Percentiles rank a stretch among this genome's conserved stretches.
phyloP scores from a whole-genome alignment of 2,797 vertebrate species.

The Dendrocincla tyrannina region DNA sequence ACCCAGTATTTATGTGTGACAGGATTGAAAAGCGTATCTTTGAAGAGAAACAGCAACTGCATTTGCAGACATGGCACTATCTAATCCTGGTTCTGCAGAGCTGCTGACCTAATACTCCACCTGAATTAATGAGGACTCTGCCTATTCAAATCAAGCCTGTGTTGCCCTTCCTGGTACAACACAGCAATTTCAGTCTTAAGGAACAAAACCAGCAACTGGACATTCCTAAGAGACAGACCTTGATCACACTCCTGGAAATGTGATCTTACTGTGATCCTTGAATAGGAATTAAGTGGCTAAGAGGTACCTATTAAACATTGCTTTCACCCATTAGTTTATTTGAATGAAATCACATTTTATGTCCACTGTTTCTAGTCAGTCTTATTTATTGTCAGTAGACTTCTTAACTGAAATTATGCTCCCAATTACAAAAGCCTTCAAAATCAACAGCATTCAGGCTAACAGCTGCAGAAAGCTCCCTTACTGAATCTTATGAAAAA shows the following conservation, averaged over 20 bases:
- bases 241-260: neutral
- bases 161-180: neutral
- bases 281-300: neutral
- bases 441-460: neutral
- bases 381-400: neutral
- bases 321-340: neutral
- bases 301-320: neutral
- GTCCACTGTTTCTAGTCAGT: neutral
- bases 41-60: constrained; percentile 1
- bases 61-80: neutral
- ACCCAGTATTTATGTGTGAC: neutral
- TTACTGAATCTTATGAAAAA: neutral
- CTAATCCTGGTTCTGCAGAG: neutral
- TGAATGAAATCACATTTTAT: neutral
- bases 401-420: neutral
- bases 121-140: constrained; percentile 14
- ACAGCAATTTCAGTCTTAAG: neutral
- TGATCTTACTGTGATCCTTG: neutral
- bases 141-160: neutral
- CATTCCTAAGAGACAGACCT: neutral
- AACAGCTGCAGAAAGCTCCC: neutral
- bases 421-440: neutral
- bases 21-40: neutral
- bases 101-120: neutral
- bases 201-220: neutral